Percentiles rank a stretch among this genome's conserved stretches.
Conservation (phyloP, 2,888 invertebrate species). For the Girardia tigrina region DNA sequence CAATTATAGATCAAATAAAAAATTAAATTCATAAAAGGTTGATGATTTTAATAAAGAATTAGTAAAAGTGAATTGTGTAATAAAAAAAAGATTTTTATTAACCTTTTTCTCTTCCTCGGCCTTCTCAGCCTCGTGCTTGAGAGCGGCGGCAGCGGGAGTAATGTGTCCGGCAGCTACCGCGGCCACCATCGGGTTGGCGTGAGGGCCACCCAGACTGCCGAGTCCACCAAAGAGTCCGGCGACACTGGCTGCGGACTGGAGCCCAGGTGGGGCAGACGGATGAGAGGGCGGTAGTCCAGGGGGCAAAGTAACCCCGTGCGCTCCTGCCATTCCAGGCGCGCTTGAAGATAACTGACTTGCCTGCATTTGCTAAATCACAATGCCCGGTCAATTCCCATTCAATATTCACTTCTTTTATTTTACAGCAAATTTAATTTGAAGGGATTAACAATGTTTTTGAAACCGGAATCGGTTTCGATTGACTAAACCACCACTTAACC, state of each 20-base stretch:
- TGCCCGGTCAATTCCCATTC: no score
- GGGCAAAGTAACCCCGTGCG: constrained; percentile 42
- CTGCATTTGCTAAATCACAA: constrained; percentile 32
- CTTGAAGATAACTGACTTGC: constrained; percentile 8
- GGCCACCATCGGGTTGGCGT: constrained; percentile 30
- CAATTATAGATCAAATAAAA: no score
- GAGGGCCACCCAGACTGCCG: constrained; percentile 24
- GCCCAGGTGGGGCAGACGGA: constrained; percentile 20
- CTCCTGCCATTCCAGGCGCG: background rate
- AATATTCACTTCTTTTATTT: no score
- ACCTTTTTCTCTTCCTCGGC: constrained; percentile 33
- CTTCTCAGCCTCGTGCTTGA: constrained; percentile 36
- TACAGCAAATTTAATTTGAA: no score
- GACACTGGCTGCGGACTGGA: constrained; percentile 30
- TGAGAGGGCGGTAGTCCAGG: constrained; percentile 44
- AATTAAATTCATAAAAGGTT: no score
- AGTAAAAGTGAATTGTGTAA: no score
- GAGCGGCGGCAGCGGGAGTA: constrained; percentile 31
- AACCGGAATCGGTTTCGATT: no score
- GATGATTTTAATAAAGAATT: no score
- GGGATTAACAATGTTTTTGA: no score
- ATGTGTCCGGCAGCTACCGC: constrained; percentile 35
- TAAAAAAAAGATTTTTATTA: no score
- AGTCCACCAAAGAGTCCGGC: constrained; percentile 32
- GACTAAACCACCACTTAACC: no score